phyloP scores from a whole-genome alignment of 2,888 invertebrate genomes.

The Megaustenia siamemsis region DNA sequence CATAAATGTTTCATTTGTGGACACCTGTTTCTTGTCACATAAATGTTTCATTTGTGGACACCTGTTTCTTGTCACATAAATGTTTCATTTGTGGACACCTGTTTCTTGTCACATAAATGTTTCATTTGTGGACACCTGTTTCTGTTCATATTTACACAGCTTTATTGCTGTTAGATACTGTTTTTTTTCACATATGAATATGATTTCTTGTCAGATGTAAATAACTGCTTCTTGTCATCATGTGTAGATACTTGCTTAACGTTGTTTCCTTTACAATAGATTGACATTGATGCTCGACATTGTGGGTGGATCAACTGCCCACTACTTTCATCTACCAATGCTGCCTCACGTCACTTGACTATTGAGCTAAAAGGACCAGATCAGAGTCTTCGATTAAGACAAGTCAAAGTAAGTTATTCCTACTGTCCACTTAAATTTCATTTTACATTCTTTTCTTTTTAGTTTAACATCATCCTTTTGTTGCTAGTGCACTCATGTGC shows the following conservation, averaged over 20 bases:
- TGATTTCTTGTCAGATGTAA: too few relatives aligned
- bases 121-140: too few relatives aligned
- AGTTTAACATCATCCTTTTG: neutral
- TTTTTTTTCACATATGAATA: too few relatives aligned
- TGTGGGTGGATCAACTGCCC: slow-evolving; percentile 95
- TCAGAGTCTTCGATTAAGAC: slow-evolving; percentile 92
- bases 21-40: too few relatives aligned
- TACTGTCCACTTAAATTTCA: neutral
- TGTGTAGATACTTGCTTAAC: neutral
- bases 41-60: too few relatives aligned
- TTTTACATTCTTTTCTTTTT: neutral
- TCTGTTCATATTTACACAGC: too few relatives aligned
- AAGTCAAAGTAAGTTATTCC: slow-evolving; percentile 81
- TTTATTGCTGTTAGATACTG: too few relatives aligned
- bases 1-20: too few relatives aligned
- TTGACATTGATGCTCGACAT: slow-evolving; percentile 91
- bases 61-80: too few relatives aligned
- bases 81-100: too few relatives aligned
- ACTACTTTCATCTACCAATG: slow-evolving; percentile 81
- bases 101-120: too few relatives aligned
- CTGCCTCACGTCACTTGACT: slow-evolving; percentile 81
- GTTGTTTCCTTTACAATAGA: slow-evolving; percentile 79
- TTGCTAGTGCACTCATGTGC: neutral
- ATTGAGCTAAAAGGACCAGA: slow-evolving; percentile 95
- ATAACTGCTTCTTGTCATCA: too few relatives aligned